Conservation (phyloP, 2,797 vertebrate species). For the Paedocypris micromegethes region DNA sequence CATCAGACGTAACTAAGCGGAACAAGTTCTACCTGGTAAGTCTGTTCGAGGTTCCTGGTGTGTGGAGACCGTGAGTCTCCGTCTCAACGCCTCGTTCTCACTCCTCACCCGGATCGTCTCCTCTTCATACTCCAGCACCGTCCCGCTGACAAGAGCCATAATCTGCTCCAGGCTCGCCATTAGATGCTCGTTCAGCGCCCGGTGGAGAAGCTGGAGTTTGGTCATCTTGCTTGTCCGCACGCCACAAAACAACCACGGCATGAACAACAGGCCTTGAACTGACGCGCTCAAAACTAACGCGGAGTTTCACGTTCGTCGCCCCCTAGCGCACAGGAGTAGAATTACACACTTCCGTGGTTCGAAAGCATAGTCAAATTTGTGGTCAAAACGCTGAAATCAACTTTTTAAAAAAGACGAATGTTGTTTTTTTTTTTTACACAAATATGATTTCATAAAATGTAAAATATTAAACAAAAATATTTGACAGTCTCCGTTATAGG, state of each 20-base stretch:
- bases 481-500: no score
- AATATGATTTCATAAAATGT: no score
- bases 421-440: no score
- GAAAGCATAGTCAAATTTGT: no score
- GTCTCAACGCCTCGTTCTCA: constrained; percentile 50
- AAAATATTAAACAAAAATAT: no score
- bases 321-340: neutral
- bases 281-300: no score
- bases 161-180: constrained; percentile 54
- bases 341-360: no score
- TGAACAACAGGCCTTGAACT: neutral
- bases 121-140: constrained; percentile 54
- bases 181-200: constrained; percentile 50
- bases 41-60: constrained; percentile 36
- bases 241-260: neutral
- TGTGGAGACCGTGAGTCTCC: constrained; percentile 44
- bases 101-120: constrained; percentile 47
- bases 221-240: constrained; percentile 38
- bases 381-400: no score
- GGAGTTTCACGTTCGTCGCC: neutral
- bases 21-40: constrained; percentile 39
- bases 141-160: constrained; percentile 53
- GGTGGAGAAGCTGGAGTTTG: constrained; percentile 51
- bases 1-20: no score
- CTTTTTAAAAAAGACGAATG: no score